Evolutionary conservation across 1,140 invertebrate species (phyloP), one percentile per base, ranked within the genome.

Genomic region (Pseudomyrmex concolor): DNA sequence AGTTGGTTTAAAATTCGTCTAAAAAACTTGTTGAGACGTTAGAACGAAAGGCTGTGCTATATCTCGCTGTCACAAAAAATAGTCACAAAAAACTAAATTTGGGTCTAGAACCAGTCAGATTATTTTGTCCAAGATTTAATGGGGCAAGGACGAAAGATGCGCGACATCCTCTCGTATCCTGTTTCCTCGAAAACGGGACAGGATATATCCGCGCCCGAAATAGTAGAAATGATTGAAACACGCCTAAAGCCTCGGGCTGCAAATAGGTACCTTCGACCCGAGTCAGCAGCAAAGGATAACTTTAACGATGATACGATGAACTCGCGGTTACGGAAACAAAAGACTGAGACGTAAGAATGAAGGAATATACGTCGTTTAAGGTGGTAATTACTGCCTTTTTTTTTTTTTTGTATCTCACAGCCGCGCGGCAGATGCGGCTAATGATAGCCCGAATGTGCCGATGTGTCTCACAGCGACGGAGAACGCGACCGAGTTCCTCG

Each of bases 351-450:
- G 83, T 86, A 90, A 91, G 89, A 90, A 91, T 88, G 88, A 87
- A 86, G 88, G 89, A 91, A 91, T 89, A 90, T 89, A 91, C 82
- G 72, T 76, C 86, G 84, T 89, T 89, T 91, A 90, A 84, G 86
- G 67, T 84, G 82, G 85, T 90, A 91, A 93, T 93, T 93, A 91
- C 86, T 86, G 89, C 59, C 83, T 89, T 84, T 84, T 59, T 54
- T 84, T n/a, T 89, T 84, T 84, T 60, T 54, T 84, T 73, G 60
- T 86, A 86, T 91, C 71, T 88, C 73, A 54, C 77, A 84, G 85
- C 83, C 70, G 77, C 85, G 88, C 89, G 89, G 91, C 91, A 92
- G 91, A 92, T 92, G 90, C 81, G 84, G 90, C 90, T 92, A 92
- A 92, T 92, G 90, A 92, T 91, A 92, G 89, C 85, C 89, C 86